These are phyloP conservation scores for Eunapius fragilis DNA, from an alignment of 37 sponge, comb jelly and placozoan species.

Conservation along the genomic window DNA sequence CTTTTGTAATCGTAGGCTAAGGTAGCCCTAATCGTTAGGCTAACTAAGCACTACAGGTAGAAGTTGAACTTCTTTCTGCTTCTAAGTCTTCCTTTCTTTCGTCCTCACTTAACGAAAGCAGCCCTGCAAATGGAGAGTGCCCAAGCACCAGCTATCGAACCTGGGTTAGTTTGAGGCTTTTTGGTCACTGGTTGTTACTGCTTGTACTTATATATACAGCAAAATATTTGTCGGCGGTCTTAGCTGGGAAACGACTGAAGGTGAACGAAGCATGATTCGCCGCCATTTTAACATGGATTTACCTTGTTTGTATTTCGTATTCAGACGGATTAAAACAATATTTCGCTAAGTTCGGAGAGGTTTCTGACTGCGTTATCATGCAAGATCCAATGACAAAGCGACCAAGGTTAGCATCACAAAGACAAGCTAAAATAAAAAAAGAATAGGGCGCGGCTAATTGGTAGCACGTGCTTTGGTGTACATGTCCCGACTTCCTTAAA, in stretches of 20 bases:
- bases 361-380: constrained; percentile 64
- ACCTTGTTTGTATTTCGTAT: background rate
- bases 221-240: constrained; percentile 81
- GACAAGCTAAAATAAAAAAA: background rate
- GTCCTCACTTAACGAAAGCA: background rate
- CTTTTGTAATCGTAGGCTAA: constrained; percentile 26
- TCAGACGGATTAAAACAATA: constrained; percentile 44
- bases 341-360: constrained; percentile 67
- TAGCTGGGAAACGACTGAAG: constrained; percentile 68
- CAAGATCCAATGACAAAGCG: constrained; percentile 32
- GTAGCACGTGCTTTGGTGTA: background rate
- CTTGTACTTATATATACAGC: constrained; percentile 8
- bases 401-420: constrained; percentile 22
- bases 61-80: background rate
- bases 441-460: background rate
- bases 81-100: background rate
- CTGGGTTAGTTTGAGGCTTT: background rate
- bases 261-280: constrained; percentile 5
- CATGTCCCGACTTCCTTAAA: too few relatives aligned
- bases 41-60: constrained; percentile 4
- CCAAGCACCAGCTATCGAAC: background rate
- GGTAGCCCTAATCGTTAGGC: constrained; percentile 20
- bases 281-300: background rate
- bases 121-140: background rate
- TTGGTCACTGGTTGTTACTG: background rate